phyloP scores from a whole-genome alignment of 2,113 vertebrate genomes.

The Boleophthalmus pectinirostris region DNA sequence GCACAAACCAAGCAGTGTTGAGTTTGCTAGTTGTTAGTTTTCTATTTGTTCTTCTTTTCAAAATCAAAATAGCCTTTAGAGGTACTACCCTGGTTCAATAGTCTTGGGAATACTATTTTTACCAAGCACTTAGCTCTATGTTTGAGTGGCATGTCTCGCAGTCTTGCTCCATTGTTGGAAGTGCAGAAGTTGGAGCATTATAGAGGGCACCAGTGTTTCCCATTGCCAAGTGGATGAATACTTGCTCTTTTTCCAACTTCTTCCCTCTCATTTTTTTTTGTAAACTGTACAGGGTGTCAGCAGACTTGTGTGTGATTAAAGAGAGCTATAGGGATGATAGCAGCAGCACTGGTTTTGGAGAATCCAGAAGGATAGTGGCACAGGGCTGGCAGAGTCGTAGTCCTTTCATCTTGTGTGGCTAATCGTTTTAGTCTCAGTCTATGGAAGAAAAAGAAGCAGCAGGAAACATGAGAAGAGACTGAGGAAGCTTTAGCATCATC shows the following conservation, averaged over 20 bases:
- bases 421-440: constrained; percentile 58
- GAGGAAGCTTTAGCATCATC: constrained; percentile 22
- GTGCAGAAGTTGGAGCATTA: constrained; percentile 25
- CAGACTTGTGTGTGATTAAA: constrained; percentile 43
- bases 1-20: background rate
- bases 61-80: background rate
- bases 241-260: constrained; percentile 17
- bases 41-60: background rate
- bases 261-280: constrained; percentile 26
- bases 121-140: background rate
- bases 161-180: constrained; percentile 6
- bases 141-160: constrained; percentile 1
- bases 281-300: constrained; percentile 22
- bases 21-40: background rate
- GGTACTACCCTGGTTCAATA: background rate
- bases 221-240: constrained; percentile 45
- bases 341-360: constrained; percentile 13
- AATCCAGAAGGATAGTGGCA: constrained; percentile 20
- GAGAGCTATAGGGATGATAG: constrained; percentile 31
- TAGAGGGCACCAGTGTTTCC: constrained; percentile 8
- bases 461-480: constrained; percentile 31
- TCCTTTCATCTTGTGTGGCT: constrained; percentile 45
- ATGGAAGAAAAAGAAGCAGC: constrained; percentile 35
- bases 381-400: constrained; percentile 44
- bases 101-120: constrained; percentile 3